Base-by-base conservation (phyloP, 2,113 vertebrate genomes). In the Panurus biarmicus region DNA sequence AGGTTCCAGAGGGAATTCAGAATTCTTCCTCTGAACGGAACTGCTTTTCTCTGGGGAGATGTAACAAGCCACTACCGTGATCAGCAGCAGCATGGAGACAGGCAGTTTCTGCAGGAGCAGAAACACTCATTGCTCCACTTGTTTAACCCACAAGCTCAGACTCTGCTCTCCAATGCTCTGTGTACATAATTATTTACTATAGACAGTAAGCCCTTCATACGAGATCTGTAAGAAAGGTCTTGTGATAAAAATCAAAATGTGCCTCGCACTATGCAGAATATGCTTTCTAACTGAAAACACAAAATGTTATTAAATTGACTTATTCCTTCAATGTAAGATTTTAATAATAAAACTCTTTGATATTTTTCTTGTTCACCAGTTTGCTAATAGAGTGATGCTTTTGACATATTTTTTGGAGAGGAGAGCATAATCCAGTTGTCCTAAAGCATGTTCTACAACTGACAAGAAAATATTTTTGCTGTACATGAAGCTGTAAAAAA, bases 1-100 rank as follows among this genome's bases (percentile, higher is more conserved):
- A 71, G 42, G 48, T 91, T 87, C 90, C 58, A 69, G 24, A 80
- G 81, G 65, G 90, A 97, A 96, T 96, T 96, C 67, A 81, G 86
- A 82, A 79, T 89, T 78, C 48, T 61, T 79, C 2, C 60, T 93
- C 33, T 90, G 95, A 87, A 83, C 6, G 0, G 61, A 93, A n/a
- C 33, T 61, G 20, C 16, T 90, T 69, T 48, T 70, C 89, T 77
- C 85, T 69, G 50, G 76, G 85, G 83, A 96, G 48, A 66, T 6
- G 1, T 91, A 94, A 73, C 42, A 79, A 80, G 62, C n/a, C 50
- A 54, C 17, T 0, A 1, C 40, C 0, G 2, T 67, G 61, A 85
- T 87, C 86, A 60, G 45, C 48, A 92, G 35, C 35, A 74, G 47
- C 56, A 72, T 31, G 58, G 48, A 91, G 93, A 66, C 51, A 87